These are phyloP conservation scores for Sarcophaga caerulescens DNA, from an alignment of 2,888 invertebrate species.

Conservation along the genomic window DNA sequence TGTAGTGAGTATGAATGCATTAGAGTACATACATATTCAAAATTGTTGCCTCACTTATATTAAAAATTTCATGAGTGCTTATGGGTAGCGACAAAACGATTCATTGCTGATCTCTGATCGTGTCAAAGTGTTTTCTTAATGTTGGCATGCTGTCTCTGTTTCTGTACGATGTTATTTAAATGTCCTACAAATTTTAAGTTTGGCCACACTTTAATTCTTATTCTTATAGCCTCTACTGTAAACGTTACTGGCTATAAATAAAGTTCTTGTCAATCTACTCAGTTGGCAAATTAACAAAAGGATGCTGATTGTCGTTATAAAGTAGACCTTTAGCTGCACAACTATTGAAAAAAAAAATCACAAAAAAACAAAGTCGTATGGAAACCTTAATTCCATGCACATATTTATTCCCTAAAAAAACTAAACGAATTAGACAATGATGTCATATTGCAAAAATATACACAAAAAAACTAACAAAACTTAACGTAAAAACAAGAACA, in stretches of 20 bases:
- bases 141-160: too few species aligned
- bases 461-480: constrained; percentile 1
- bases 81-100: too few species aligned
- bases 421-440: constrained; percentile 8
- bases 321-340: not conserved
- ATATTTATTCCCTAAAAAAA: not conserved
- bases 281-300: constrained; percentile 15
- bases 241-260: constrained; percentile 2
- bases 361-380: not conserved
- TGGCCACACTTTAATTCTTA: not conserved
- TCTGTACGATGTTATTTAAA: too few species aligned
- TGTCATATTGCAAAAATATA: constrained; percentile 33
- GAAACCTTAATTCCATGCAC: not conserved
- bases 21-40: too few species aligned
- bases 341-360: not conserved
- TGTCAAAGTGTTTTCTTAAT: too few species aligned
- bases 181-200: too few species aligned
- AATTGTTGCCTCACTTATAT: too few species aligned
- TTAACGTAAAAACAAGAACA: constrained; percentile 12
- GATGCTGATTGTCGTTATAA: not conserved
- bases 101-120: too few species aligned
- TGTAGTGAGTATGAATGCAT: too few species aligned
- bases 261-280: not conserved
- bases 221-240: not conserved
- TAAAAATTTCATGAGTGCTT: too few species aligned